Evolutionary conservation across 2,113 vertebrate genomes (phyloP).

Genomic region (Hippoglossus stenolepis): DNA sequence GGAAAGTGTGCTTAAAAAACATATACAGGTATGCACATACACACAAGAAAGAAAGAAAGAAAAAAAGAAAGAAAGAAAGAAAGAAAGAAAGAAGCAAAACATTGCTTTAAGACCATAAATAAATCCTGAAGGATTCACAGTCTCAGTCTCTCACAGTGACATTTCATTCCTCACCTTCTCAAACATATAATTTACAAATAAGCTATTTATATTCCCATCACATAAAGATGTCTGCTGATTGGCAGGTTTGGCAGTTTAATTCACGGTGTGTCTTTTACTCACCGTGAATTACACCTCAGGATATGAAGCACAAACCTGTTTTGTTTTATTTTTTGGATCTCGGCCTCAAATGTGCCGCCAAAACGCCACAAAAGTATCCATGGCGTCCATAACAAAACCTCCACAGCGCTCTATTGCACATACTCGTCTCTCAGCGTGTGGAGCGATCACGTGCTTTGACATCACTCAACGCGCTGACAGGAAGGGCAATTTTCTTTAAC

Average conservation of each 20-base stretch:
- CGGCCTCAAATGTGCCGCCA: constrained; percentile 18
- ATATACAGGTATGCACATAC: too few species aligned
- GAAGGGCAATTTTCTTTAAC: constrained; percentile 32
- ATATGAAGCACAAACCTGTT: constrained; percentile 43
- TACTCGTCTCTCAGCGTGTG: not conserved
- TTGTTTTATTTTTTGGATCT: constrained; percentile 18
- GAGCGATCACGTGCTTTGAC: not conserved
- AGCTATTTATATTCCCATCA: constrained; percentile 35
- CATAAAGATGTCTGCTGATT: constrained; percentile 33
- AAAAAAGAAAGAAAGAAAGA: not conserved
- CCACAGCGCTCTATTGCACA: not conserved
- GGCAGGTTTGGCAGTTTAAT: constrained; percentile 24
- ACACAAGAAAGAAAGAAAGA: too few species aligned
- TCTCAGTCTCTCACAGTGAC: not conserved
- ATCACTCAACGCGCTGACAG: not conserved
- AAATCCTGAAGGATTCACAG: constrained; percentile 9
- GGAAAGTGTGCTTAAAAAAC: too few species aligned
- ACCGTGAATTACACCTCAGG: constrained; percentile 43
- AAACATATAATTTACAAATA: constrained; percentile 58
- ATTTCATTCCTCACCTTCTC: constrained; percentile 15
- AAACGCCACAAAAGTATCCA: not conserved
- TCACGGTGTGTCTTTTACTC: not conserved
- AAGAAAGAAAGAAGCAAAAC: constrained; percentile 1
- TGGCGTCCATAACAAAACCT: constrained; percentile 11
- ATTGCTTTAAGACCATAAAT: not conserved